Conservation (phyloP, 2,888 invertebrate genomes). For the Allacma fusca region DNA sequence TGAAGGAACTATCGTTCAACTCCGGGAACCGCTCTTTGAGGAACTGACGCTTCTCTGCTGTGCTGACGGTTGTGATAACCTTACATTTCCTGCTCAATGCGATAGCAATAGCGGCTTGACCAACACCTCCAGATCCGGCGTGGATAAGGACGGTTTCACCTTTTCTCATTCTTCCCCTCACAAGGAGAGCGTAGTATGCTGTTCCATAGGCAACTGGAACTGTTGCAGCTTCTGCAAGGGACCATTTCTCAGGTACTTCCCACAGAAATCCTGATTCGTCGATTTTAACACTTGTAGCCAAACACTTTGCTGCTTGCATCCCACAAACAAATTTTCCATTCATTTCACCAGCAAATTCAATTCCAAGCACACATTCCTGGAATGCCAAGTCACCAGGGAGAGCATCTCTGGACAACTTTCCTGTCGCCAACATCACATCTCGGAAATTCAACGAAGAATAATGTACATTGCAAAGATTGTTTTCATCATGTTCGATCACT, state of each 20-base stretch:
- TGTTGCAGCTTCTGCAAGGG: slow-evolving; percentile 72
- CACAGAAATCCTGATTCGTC: slow-evolving; percentile 67
- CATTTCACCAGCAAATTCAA: slow-evolving; percentile 69
- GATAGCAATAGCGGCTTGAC: slow-evolving; percentile 79
- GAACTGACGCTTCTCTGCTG: slow-evolving; percentile 84
- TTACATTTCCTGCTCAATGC: slow-evolving; percentile 73
- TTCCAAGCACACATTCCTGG: slow-evolving; percentile 70
- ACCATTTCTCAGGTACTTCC: slow-evolving; percentile 71
- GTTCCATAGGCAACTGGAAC: slow-evolving; percentile 73
- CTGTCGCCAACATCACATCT: slow-evolving; percentile 1
- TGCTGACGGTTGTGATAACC: slow-evolving; percentile 77
- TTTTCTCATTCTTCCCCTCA: slow-evolving; percentile 68
- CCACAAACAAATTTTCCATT: slow-evolving; percentile 66
- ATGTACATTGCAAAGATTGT: not conserved
- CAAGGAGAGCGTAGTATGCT: slow-evolving; percentile 71
- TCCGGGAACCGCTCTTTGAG: slow-evolving; percentile 84
- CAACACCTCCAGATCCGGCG: slow-evolving; percentile 76
- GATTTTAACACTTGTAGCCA: slow-evolving; percentile 67
- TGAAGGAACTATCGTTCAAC: slow-evolving; percentile 74
- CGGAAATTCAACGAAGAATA: slow-evolving; percentile 7
- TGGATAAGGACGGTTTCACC: slow-evolving; percentile 68
- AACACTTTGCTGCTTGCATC: slow-evolving; percentile 66
- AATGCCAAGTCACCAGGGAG: slow-evolving; percentile 68
- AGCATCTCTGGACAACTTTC: slow-evolving; percentile 70
- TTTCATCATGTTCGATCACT: not conserved